Percentiles rank a stretch among this genome's conserved stretches.
These are phyloP conservation scores for Geotrupes spiniger DNA, from an alignment of 2,888 invertebrate genomes.

Conservation along the genomic window DNA sequence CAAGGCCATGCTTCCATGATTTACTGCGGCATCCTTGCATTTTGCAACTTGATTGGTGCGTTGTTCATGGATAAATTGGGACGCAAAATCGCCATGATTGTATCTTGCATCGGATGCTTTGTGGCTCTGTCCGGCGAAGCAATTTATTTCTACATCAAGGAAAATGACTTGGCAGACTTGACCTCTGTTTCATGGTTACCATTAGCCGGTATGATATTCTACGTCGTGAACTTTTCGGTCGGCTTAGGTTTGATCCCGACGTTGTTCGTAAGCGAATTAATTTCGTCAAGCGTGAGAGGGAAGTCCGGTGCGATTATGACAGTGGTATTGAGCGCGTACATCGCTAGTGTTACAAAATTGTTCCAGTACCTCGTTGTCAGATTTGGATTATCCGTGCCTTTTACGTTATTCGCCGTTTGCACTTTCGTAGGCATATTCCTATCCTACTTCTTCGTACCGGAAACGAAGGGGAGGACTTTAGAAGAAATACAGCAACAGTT, in stretches of 20 bases:
- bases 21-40: constrained; percentile 28
- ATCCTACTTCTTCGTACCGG: constrained; percentile 39
- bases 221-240: constrained; percentile 30
- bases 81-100: constrained; percentile 33
- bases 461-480: constrained; percentile 45
- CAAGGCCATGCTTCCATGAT: constrained; percentile 38
- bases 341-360: constrained; percentile 34
- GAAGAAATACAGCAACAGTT: constrained; percentile 45
- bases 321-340: constrained; percentile 30
- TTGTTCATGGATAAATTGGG: constrained; percentile 37
- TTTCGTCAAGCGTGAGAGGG: constrained; percentile 33
- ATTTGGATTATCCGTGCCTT: constrained; percentile 38
- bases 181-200: constrained; percentile 27
- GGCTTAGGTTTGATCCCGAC: constrained; percentile 32
- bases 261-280: constrained; percentile 34
- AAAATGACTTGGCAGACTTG: constrained; percentile 23
- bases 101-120: constrained; percentile 33
- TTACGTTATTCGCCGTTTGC: constrained; percentile 33
- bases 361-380: constrained; percentile 36
- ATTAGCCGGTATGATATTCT: constrained; percentile 28
- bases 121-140: constrained; percentile 31
- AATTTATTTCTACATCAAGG: constrained; percentile 35
- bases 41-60: constrained; percentile 25
- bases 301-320: constrained; percentile 35
- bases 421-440: constrained; percentile 33